Percentiles rank a stretch among this genome's conserved stretches.
Evolutionary conservation across 2,888 invertebrate species (phyloP).

Genomic region (Mechanitis mazaeus): DNA sequence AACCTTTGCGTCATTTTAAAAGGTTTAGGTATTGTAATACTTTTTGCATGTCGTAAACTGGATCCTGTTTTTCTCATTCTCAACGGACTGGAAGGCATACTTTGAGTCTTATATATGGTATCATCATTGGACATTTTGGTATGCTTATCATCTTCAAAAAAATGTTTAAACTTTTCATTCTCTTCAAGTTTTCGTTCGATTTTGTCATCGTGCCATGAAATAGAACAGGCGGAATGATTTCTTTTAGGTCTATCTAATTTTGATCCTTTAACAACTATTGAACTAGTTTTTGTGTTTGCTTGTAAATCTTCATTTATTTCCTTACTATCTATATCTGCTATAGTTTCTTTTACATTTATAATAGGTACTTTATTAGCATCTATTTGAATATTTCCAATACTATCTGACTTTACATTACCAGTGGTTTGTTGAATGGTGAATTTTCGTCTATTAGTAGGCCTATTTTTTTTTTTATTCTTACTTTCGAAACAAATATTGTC

Average conservation of each 20-base stretch:
- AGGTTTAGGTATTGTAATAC: slow-evolving; percentile 80
- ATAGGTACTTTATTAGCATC: slow-evolving; percentile 40
- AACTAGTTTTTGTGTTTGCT: slow-evolving; percentile 40
- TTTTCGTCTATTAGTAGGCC: slow-evolving; percentile 14
- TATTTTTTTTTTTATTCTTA: slow-evolving; percentile 23
- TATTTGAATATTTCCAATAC: slow-evolving; percentile 27
- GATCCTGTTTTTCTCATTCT: slow-evolving; percentile 53
- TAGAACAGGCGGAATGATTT: slow-evolving; percentile 68
- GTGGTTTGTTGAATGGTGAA: slow-evolving; percentile 2
- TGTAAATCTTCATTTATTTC: slow-evolving; percentile 30
- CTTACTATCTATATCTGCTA: slow-evolving; percentile 16
- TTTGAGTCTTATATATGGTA: slow-evolving; percentile 66
- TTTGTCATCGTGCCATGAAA: slow-evolving; percentile 68
- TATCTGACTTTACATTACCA: slow-evolving; percentile 17
- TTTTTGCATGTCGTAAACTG: slow-evolving; percentile 43
- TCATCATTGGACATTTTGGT: slow-evolving; percentile 34
- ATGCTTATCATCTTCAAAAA: slow-evolving; percentile 51
- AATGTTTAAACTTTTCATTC: slow-evolving; percentile 61
- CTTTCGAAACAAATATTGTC: slow-evolving; percentile 7
- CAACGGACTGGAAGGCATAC: slow-evolving; percentile 77
- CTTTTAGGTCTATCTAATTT: slow-evolving; percentile 52
- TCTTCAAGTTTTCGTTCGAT: slow-evolving; percentile 51
- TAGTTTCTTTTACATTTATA: slow-evolving; percentile 31
- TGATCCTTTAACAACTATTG: slow-evolving; percentile 38
- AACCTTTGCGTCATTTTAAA: slow-evolving; percentile 84